These are phyloP conservation scores for Polypterus bichir DNA, from an alignment of 2,113 vertebrate species.

Conservation along the genomic window DNA sequence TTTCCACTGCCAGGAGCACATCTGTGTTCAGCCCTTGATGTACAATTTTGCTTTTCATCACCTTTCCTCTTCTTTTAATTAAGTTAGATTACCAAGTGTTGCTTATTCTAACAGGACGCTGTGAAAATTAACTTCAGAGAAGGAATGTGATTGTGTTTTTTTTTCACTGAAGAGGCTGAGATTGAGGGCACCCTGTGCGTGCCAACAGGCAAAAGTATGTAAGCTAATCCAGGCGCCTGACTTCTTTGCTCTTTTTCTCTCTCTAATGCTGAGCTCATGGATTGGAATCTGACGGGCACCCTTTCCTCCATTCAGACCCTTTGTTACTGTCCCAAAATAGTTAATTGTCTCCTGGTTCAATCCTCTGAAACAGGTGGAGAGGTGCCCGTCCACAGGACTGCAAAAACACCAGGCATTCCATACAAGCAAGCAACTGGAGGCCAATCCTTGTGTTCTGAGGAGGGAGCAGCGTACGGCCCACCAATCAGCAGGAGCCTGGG, in stretches of 20 bases:
- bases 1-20: too few species aligned
- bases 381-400: background rate
- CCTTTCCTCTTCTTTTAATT: too few species aligned
- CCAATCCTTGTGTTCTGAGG: background rate
- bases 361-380: constrained; percentile 1
- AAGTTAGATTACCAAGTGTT: too few species aligned
- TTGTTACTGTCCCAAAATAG: constrained; percentile 3
- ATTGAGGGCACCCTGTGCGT: background rate
- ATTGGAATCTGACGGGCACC: background rate
- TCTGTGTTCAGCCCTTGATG: too few species aligned
- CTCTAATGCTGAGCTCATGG: background rate
- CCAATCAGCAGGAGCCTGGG: background rate
- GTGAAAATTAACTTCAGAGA: too few species aligned
- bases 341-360: constrained; percentile 2
- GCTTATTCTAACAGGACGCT: too few species aligned
- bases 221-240: background rate
- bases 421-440: background rate
- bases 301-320: background rate
- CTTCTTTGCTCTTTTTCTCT: background rate
- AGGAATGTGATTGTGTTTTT: too few species aligned
- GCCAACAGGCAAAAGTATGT: background rate
- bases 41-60: too few species aligned
- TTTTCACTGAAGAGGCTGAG: background rate
- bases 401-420: background rate
- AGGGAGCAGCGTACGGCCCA: background rate